These are phyloP conservation scores for Anser brachyrhynchus DNA, from an alignment of 2,113 vertebrate species.

Conservation along the genomic window DNA sequence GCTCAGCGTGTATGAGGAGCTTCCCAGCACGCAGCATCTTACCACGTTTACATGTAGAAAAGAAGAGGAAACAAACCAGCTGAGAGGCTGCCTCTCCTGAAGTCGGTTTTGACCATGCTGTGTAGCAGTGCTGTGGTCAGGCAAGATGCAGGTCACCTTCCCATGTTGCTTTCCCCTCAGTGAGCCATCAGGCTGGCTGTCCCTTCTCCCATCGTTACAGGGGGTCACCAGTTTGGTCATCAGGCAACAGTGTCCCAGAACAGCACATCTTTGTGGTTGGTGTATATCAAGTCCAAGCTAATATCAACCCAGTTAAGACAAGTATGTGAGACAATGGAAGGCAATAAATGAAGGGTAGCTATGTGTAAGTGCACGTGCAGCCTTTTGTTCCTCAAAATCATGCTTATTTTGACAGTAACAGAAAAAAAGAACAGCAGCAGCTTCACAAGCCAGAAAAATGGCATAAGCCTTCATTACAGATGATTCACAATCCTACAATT, in stretches of 20 bases:
- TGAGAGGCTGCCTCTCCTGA: not conserved
- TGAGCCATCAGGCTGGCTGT: not conserved
- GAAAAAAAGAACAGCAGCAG: not conserved
- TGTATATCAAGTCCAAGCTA: not conserved
- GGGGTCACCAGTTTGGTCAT: not conserved
- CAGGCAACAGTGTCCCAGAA: not conserved
- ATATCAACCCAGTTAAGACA: accelerated
- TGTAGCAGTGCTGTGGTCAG: not conserved
- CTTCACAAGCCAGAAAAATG: not conserved
- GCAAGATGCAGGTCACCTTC: not conserved
- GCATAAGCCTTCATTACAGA: not conserved
- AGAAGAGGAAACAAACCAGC: not conserved
- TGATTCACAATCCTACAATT: not conserved
- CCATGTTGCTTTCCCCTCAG: accelerated
- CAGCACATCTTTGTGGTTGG: not conserved
- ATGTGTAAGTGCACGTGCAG: accelerated
- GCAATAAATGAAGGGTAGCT: not conserved
- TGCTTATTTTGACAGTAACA: not conserved
- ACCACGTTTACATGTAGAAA: accelerated
- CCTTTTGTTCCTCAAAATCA: not conserved
- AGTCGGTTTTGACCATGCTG: not conserved
- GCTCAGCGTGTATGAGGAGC: not conserved
- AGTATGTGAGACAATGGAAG: accelerated
- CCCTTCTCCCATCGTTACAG: not conserved
- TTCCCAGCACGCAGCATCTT: not conserved